A percentile compares a stretch with the other conserved stretches of the same genome.
Evolutionary conservation across 2,888 invertebrate genomes (phyloP).

Genomic region (Neoitamus cyanurus): DNA sequence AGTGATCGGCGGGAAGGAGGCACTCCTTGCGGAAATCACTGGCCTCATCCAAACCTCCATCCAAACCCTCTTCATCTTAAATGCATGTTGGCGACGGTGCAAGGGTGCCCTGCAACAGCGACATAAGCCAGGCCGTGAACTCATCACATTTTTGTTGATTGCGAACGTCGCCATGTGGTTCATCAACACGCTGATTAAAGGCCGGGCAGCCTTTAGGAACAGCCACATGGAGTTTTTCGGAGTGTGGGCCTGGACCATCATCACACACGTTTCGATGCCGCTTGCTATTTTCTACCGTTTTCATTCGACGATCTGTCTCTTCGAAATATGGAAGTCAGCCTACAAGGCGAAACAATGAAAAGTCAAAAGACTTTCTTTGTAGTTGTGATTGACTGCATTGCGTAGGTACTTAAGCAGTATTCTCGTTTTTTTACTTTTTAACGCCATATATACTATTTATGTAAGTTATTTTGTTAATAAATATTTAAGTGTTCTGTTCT

Average conservation of each 20-base stretch:
- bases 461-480: no score
- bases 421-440: no score
- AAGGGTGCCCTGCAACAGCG: slow-evolving; percentile 76
- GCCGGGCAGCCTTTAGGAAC: slow-evolving; percentile 83
- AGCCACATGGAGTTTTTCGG: slow-evolving; percentile 86
- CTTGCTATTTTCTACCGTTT: slow-evolving; percentile 90
- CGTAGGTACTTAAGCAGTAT: no score
- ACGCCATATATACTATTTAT: no score
- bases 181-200: slow-evolving; percentile 86
- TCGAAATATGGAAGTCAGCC: slow-evolving; percentile 91
- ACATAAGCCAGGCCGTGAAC: slow-evolving; percentile 84
- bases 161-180: slow-evolving; percentile 89
- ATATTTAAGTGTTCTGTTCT: no score
- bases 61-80: slow-evolving; percentile 82
- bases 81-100: slow-evolving; percentile 80
- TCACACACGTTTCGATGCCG: slow-evolving; percentile 90
- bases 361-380: no score
- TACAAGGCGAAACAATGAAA: slow-evolving; percentile 72
- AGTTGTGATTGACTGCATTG: no score
- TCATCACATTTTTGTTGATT: slow-evolving; percentile 85
- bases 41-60: slow-evolving; percentile 81
- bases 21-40: slow-evolving; percentile 78
- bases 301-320: slow-evolving; percentile 91
- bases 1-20: slow-evolving; percentile 69
- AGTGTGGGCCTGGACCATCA: slow-evolving; percentile 91